Evolutionary conservation across 2,113 vertebrate species (phyloP), one percentile per base, ranked within the genome.

Genomic region (Xyrauchen texanus): DNA sequence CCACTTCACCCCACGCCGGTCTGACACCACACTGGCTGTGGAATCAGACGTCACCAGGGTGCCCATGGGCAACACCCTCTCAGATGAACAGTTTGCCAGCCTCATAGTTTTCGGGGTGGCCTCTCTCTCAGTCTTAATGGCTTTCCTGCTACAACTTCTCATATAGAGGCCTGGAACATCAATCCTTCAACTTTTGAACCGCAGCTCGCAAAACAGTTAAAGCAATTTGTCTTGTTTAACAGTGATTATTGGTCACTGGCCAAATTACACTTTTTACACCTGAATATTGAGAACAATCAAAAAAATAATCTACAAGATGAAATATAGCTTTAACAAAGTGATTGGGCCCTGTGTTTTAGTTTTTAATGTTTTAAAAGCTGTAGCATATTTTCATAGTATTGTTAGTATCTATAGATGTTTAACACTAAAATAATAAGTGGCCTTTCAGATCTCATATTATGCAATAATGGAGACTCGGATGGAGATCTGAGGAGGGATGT

Each of bases 61-160:
- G 91, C 91, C 0, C 76, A 45, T 87, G 12, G 82, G 90, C 78
- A 95, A 93, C 84, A 90, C 89, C 66, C 92, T 92, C 81, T 96
- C 95, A 84, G 98, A 99, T 67, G 96, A 98, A 92, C 96, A 97
- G 88, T 98, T 97, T 12, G 97, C 97, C 0, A 93, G 96, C 75
- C 92, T 99, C 84, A 95, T 99, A 42, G 95, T 99, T 81, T 91
- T 94, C 42, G 94, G 94, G 86, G 97, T 98, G 77, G 96, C 96
- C 7, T 95, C 91, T 82, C 86, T 98, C 84, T 98, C 97, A 58
- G 93, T 98, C 88, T 85, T 99, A 80, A 97, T 99, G 65, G 98
- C 98, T 91, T 99, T 95, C 93, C 93, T 99, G 92, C 91, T 99
- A 84, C 97, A 99, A 82, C 97, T 98, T 93, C 97, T 98, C 94